A percentile compares a stretch with the other conserved stretches of the same genome.
These are phyloP conservation scores for Bimastos eiseni DNA, from an alignment of 2,888 invertebrate genomes.

Conservation along the genomic window DNA sequence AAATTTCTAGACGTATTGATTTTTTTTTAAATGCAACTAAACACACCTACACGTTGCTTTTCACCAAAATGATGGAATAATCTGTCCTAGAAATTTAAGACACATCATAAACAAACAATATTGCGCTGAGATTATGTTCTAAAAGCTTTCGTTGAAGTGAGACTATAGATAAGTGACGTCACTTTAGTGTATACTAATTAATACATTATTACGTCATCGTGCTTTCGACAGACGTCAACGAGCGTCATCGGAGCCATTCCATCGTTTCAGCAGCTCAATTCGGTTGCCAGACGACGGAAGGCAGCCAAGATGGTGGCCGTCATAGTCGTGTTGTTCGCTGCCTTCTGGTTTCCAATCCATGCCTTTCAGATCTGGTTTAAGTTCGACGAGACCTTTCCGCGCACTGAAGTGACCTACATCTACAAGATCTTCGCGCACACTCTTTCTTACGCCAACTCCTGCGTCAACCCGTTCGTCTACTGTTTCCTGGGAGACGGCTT, in stretches of 20 bases:
- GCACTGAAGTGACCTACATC: conserved; percentile 44
- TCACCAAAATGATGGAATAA: neutral
- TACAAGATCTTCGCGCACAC: conserved; percentile 52
- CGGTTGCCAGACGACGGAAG: conserved; percentile 40
- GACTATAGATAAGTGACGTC: neutral
- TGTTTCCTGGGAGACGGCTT: conserved; percentile 57
- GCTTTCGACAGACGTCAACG: neutral
- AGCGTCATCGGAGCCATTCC: neutral
- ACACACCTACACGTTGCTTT: neutral
- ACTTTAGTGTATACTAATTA: neutral
- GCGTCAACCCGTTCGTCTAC: conserved; percentile 57
- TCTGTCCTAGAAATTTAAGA: neutral
- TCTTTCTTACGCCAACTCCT: conserved; percentile 55
- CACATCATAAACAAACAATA: neutral
- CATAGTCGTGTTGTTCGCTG: conserved; percentile 54
- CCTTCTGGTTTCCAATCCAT: conserved; percentile 56
- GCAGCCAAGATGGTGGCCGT: conserved; percentile 55
- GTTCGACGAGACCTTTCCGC: conserved; percentile 48
- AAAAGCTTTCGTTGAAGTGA: neutral
- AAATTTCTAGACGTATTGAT: neutral
- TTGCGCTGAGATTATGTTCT: neutral
- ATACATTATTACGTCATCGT: neutral
- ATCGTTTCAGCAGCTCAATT: neutral
- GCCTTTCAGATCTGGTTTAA: conserved; percentile 44
- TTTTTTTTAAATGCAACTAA: neutral